These are phyloP conservation scores for Diadegma fenestrale DNA, from an alignment of 2,888 invertebrate species.

Conservation along the genomic window DNA sequence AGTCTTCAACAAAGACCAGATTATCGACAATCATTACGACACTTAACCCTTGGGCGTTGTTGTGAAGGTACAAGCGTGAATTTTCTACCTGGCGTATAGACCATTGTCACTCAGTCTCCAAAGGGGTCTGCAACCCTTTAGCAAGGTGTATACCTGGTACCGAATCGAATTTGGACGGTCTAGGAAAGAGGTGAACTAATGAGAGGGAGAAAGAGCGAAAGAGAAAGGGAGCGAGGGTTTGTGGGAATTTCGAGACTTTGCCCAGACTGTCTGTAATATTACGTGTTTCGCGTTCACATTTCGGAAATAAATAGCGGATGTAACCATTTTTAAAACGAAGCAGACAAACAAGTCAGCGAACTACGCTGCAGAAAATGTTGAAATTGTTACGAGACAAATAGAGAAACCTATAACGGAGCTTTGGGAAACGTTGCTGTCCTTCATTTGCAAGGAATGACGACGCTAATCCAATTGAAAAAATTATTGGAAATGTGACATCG, in stretches of 20 bases:
- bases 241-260: neutral
- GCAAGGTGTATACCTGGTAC: conserved; percentile 59
- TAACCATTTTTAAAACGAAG: neutral
- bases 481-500: neutral
- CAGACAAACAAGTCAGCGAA: neutral
- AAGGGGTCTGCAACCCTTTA: conserved; percentile 76
- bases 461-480: conserved; percentile 20
- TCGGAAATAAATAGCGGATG: neutral
- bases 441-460: neutral
- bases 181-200: conserved; percentile 39
- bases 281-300: neutral
- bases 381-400: neutral
- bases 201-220: conserved; percentile 3
- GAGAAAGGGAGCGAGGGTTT: conserved; percentile 12
- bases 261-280: conserved; percentile 1
- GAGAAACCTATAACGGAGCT: neutral
- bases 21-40: conserved; percentile 79
- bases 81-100: conserved; percentile 72
- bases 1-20: conserved; percentile 72
- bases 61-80: conserved; percentile 71
- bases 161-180: neutral
- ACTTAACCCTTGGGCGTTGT: conserved; percentile 75
- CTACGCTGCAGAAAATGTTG: neutral
- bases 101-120: conserved; percentile 68
- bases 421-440: neutral